Percentiles rank a stretch among this genome's conserved stretches.
phyloP scores from a whole-genome alignment of 2,113 vertebrate species.

The Tragelaphus strepsiceros region DNA sequence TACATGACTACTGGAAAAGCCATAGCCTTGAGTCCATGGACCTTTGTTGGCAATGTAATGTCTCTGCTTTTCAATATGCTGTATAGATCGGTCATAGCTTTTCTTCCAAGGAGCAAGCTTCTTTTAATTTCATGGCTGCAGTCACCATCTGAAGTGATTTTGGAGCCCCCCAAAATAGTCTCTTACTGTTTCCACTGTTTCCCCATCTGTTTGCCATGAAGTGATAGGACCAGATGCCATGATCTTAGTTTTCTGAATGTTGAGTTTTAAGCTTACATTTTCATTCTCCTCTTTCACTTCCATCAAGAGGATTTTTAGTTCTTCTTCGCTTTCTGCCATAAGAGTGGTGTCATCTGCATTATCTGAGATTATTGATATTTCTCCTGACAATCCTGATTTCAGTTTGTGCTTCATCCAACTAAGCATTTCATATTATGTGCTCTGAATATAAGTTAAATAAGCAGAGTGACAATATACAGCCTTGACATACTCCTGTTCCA shows the following conservation, averaged over 20 bases:
- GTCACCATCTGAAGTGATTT: background rate
- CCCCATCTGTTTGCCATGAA: background rate
- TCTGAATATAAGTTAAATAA: background rate
- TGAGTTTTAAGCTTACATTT: background rate
- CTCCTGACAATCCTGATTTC: background rate
- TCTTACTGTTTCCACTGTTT: background rate
- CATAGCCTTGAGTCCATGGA: background rate
- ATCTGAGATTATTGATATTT: background rate
- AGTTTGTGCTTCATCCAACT: background rate
- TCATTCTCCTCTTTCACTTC: background rate
- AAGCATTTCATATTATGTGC: background rate
- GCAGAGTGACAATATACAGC: background rate
- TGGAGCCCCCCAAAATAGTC: background rate
- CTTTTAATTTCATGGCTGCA: background rate
- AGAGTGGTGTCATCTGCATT: background rate
- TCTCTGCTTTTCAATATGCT: background rate
- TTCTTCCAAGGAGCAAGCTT: background rate
- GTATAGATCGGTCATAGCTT: background rate
- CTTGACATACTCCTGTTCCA: background rate
- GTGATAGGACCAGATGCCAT: background rate
- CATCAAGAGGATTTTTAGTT: background rate
- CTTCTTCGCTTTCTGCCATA: background rate
- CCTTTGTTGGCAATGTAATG: background rate
- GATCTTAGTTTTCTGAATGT: background rate
- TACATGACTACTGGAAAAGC: background rate